Base-by-base conservation (phyloP, 2,888 invertebrate genomes). In the Leucoma salicis region DNA sequence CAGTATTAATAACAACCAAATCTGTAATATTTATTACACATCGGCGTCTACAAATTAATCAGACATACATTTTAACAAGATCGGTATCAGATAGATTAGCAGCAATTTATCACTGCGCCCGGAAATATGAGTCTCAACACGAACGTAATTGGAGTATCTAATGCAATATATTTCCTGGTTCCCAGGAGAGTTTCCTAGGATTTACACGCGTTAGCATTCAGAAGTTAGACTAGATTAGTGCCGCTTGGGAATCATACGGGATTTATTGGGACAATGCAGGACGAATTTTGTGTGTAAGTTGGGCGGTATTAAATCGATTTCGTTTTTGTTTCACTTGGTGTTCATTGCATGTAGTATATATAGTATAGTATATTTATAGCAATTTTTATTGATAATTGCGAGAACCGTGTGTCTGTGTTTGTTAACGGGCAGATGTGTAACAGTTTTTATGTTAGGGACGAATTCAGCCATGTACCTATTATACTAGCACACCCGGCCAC, bases 141-240 rank as follows among this genome's bases (percentile, higher is more conserved):
- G 56, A 56, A 66, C 68, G 79, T 85, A 85, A 87, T 87, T 84
- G 83, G 82, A 78, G 79, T 81, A 81, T 82, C 78, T 77, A 71
- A 67, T 66, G 74, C 71, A 66, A 78, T 82, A 79, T 77, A 81
- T 83, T 71, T 70, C 66, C 60, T 42, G 46, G 57, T 62, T 55
- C 73, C 52, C 39, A 29, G 5, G 60, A 58, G 63, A 65, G 58
- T 61, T 66, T 40, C 44, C 42, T 41, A 49, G 56, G 63, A 67
- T 70, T 74, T 71, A 66, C 63, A 58, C 56, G 51, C 63, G 62
- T 59, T 59, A 63, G 53, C 51, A 66, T 60, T 61, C 61, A 57
- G 54, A 64, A 67, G 65, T 61, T 66, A 56, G 49, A 36, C 40
- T 46, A 53, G 61, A 63, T 65, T 63, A 65, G 55, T 31, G 39